Evolutionary conservation across 53 echinoderm and acorn worm genomes (phyloP), one percentile per base, ranked within the genome.

Genomic region (Apostichopus leukothele): DNA sequence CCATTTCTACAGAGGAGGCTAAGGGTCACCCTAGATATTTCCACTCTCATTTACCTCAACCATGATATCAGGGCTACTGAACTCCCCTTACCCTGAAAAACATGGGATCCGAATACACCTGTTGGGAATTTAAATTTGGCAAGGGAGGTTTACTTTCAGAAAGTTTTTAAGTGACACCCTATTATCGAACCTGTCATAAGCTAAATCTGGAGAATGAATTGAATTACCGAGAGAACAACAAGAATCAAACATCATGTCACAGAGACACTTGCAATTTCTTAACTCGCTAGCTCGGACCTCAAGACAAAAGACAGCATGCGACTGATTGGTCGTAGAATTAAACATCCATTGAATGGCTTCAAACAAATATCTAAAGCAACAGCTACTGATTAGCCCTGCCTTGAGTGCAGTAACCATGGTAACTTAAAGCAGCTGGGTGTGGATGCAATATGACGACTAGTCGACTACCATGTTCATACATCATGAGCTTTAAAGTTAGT

Each of bases 171-270:
- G 39, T 39, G 63, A 63, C 63, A 63, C 9, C 63, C 16, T 13
- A 16, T 63, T 63, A 63, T 63, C 63, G 63, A 8, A 63, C 12
- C 63, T 63, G 63, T 63, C 63, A 13, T 16, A 63, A 51, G 19
- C 54, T 51, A 51, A 79, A 79, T 79, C 53, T 79, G 51, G 79
- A 79, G 18, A 20, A 79, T 53, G 51, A 52, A 79, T 79, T 52
- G 53, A 79, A 79, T 79, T 79, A 52, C 53, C 14, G 53, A 14
- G 52, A 79, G 79, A 79, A 79, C 79, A 79, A 79, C n/a, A 50
- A 79, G 54, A 75, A 51, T 50, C 8, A 79, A 79, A 19, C 51
- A 52, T 52, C 18, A 53, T 63, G 63, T 63, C 16, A 63, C 63
- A 0, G 63, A 63, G 6, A 39, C 39, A 39, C 39, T 39, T 39